These are phyloP conservation scores for Oryctolagus cuniculus DNA, from an alignment of 2,113 vertebrate species.

Conservation along the genomic window DNA sequence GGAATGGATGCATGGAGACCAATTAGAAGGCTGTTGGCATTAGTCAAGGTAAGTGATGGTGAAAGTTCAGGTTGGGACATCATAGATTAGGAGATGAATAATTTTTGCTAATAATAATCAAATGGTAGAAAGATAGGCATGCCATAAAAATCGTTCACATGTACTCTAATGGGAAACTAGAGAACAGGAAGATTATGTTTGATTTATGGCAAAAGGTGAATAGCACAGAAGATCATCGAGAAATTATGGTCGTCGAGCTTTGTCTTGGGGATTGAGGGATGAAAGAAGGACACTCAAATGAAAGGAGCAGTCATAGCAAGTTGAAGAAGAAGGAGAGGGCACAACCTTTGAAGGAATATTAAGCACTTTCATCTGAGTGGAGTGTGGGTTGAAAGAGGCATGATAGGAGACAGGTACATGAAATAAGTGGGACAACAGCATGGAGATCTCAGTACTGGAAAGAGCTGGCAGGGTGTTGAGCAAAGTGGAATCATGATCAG, in stretches of 20 bases:
- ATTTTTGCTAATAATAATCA: conserved; percentile 39
- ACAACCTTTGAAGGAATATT: not conserved
- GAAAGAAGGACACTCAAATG: not conserved
- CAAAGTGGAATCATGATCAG: not conserved
- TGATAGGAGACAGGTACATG: not conserved
- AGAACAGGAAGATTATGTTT: not conserved
- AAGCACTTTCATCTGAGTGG: not conserved
- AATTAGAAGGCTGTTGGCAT: conserved; percentile 21
- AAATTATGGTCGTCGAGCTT: not conserved
- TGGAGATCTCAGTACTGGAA: not conserved
- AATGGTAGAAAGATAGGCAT: not conserved
- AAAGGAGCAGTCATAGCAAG: not conserved
- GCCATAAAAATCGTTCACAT: conserved; percentile 4
- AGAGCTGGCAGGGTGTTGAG: not conserved
- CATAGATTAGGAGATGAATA: conserved; percentile 17
- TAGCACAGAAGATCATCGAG: not conserved
- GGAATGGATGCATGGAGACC: conserved; percentile 51
- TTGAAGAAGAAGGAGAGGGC: not conserved
- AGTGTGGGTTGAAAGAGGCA: no score
- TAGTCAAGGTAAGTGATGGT: conserved; percentile 51
- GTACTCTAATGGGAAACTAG: not conserved
- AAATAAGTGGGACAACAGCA: not conserved
- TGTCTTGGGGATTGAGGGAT: not conserved
- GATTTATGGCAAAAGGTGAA: not conserved
- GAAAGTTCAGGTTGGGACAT: not conserved